phyloP scores from a whole-genome alignment of 2,888 invertebrate genomes.

The Cheilosia vernalis region DNA sequence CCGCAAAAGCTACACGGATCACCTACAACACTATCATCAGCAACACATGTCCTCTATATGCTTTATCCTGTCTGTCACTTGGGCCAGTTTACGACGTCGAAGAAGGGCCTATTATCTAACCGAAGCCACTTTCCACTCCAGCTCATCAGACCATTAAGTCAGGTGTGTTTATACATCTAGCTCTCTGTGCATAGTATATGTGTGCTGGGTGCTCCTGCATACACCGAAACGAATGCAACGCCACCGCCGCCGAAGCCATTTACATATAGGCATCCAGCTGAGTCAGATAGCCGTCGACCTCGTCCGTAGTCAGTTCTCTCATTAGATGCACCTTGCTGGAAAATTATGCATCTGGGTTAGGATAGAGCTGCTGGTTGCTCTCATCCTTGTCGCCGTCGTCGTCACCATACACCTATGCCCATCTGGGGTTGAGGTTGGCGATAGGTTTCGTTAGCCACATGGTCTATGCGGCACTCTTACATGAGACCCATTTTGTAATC shows the following conservation, averaged over 20 bases:
- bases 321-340: constrained; percentile 71
- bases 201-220: neutral
- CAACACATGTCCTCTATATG: constrained; percentile 45
- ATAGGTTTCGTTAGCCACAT: constrained; percentile 63
- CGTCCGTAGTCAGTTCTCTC: constrained; percentile 46
- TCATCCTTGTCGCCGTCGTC: neutral
- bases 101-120: constrained; percentile 61
- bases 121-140: constrained; percentile 64
- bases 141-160: constrained; percentile 65
- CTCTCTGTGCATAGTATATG: constrained; percentile 19
- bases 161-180: constrained; percentile 25
- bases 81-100: constrained; percentile 45
- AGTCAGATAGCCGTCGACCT: constrained; percentile 56
- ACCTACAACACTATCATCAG: constrained; percentile 49
- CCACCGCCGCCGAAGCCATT: constrained; percentile 16
- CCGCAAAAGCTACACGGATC: constrained; percentile 44
- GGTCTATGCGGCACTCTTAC: constrained; percentile 53
- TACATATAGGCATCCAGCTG: constrained; percentile 24
- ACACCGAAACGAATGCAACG: constrained; percentile 15
- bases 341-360: constrained; percentile 68
- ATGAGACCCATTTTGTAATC: constrained; percentile 70
- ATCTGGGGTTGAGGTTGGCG: constrained; percentile 18
- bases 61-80: constrained; percentile 41
- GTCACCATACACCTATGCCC: neutral
- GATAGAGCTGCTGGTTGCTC: constrained; percentile 4